These are phyloP conservation scores for Cantharis rustica DNA, from an alignment of 2,888 invertebrate genomes.

Conservation along the genomic window DNA sequence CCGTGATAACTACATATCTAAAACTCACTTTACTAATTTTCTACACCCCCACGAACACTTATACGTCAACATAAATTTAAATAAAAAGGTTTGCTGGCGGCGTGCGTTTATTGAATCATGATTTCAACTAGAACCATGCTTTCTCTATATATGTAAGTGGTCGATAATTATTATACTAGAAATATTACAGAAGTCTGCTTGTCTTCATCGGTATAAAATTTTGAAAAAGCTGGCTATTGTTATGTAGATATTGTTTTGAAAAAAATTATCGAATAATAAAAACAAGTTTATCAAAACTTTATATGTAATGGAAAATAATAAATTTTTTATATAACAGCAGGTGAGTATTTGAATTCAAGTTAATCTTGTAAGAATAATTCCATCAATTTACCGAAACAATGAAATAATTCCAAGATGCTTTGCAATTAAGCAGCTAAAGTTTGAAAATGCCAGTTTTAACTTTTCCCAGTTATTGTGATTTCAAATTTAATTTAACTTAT, in stretches of 20 bases:
- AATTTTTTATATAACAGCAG: background rate
- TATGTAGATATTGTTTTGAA: background rate
- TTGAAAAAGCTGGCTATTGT: background rate
- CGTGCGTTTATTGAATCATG: background rate
- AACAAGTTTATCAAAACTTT: background rate
- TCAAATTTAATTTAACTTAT: background rate
- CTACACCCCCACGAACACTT: background rate
- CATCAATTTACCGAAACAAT: background rate
- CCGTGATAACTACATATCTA: conserved; percentile 3
- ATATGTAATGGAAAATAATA: background rate
- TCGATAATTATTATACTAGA: background rate
- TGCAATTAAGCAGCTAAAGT: background rate
- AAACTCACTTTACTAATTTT: conserved; percentile 1
- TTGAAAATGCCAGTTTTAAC: background rate
- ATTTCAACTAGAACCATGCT: background rate
- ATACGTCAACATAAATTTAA: background rate
- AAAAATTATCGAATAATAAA: background rate
- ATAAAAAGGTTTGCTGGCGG: background rate
- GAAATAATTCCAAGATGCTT: background rate
- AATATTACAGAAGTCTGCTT: background rate
- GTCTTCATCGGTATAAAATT: background rate
- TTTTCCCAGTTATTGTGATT: background rate
- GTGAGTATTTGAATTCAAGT: background rate
- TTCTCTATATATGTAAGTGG: background rate
- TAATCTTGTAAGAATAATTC: background rate